Evolutionary conservation across 2,113 vertebrate species (phyloP).

Genomic region (Tonatia bakeri): DNA sequence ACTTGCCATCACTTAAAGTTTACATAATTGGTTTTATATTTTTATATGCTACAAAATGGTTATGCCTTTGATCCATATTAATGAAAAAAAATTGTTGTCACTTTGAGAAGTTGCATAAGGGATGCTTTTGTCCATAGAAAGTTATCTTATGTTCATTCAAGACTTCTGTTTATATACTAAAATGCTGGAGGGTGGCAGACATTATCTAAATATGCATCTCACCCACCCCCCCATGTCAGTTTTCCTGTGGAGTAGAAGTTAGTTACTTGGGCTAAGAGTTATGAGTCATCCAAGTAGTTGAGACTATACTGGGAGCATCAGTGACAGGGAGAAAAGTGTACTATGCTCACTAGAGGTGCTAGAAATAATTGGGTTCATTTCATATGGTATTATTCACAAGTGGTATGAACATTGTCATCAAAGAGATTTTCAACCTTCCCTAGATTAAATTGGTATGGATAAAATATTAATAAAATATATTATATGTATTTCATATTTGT

Average conservation of each 20-base stretch:
- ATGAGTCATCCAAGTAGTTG: neutral
- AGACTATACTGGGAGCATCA: neutral
- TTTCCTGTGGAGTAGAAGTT: neutral
- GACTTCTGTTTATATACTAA: neutral
- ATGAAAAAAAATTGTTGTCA: neutral
- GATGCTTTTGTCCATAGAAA: neutral
- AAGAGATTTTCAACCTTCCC: neutral
- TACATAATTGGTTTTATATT: neutral
- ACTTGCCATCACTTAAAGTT: neutral
- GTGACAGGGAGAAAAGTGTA: neutral
- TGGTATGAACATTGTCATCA: neutral
- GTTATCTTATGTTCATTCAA: neutral
- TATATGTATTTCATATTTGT: neutral
- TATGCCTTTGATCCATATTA: neutral
- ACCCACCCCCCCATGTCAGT: rapidly evolving
- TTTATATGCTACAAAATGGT: neutral
- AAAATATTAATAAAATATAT: neutral
- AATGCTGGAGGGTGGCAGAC: neutral
- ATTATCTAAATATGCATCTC: neutral
- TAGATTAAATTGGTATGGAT: neutral
- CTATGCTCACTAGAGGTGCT: neutral
- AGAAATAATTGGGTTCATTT: neutral
- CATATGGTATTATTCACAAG: neutral
- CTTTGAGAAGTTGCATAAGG: neutral
- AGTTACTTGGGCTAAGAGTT: neutral